Percentiles rank a stretch among this genome's conserved stretches.
Conservation (phyloP, 1,140 invertebrate genomes). For the Capitella teleta region DNA sequence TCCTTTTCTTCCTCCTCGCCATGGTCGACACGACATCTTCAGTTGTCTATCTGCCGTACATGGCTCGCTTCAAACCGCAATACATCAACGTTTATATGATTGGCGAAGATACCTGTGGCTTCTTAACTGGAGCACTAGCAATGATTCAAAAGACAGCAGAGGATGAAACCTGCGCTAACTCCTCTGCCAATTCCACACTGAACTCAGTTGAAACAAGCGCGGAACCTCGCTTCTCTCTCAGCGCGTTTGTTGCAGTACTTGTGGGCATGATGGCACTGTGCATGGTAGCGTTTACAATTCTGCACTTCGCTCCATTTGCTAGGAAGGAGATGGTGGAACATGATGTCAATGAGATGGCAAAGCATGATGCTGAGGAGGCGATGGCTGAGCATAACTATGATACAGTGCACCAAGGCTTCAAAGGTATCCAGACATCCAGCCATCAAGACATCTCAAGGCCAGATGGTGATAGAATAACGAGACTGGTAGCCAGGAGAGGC, state of each 20-base stretch:
- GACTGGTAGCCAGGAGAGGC: too few species aligned
- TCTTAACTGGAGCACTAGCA: slow-evolving; percentile 72
- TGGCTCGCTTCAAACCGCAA: slow-evolving; percentile 62
- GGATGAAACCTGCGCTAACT: slow-evolving; percentile 46
- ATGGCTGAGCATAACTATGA: too few species aligned
- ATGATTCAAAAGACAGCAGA: slow-evolving; percentile 65
- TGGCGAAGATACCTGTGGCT: slow-evolving; percentile 72
- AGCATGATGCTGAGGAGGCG: too few species aligned
- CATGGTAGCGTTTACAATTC: background rate
- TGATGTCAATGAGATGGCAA: too few species aligned
- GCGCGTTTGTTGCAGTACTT: background rate
- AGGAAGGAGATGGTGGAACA: too few species aligned
- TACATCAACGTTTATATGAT: slow-evolving; percentile 58
- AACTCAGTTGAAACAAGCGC: slow-evolving; percentile 50
- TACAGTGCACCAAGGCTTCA: too few species aligned
- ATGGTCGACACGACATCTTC: slow-evolving; percentile 85
- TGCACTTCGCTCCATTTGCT: too few species aligned
- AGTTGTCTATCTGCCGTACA: slow-evolving; percentile 79
- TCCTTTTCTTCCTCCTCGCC: slow-evolving; percentile 66
- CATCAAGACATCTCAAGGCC: background rate
- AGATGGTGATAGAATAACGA: slow-evolving; percentile 16
- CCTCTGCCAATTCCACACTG: slow-evolving; percentile 39
- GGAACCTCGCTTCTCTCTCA: slow-evolving; percentile 42
- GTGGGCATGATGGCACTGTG: background rate
- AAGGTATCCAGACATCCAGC: too few species aligned